Conservation (phyloP, 2,113 vertebrate species). For the Geococcyx californianus region DNA sequence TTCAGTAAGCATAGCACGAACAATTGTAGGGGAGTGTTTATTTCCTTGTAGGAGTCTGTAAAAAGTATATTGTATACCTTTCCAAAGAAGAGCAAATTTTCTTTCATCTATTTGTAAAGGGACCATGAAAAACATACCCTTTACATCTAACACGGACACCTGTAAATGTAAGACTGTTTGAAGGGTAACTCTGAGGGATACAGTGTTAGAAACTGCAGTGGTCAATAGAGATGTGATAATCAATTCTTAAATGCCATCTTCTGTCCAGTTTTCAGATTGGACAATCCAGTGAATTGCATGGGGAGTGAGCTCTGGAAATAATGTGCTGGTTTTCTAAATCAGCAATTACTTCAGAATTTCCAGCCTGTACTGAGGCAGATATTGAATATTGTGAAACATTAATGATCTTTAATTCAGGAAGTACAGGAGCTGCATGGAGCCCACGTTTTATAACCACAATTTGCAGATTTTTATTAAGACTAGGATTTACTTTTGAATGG, state of each 20-base stretch:
- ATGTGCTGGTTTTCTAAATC: neutral
- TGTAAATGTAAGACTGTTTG: neutral
- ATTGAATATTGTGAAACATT: neutral
- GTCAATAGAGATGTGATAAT: neutral
- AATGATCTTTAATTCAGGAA: neutral
- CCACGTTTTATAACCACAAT: neutral
- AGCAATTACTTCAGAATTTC: neutral
- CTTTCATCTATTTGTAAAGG: too few species aligned
- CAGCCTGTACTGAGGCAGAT: neutral
- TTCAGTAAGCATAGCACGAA: too few species aligned
- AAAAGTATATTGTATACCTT: too few species aligned
- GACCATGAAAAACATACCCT: neutral
- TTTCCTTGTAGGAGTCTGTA: too few species aligned
- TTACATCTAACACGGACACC: neutral
- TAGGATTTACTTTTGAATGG: neutral
- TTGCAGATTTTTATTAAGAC: neutral
- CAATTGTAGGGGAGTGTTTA: too few species aligned
- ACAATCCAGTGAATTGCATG: neutral
- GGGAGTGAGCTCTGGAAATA: neutral
- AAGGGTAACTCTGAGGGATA: neutral
- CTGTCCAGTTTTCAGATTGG: neutral
- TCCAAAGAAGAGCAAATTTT: too few species aligned
- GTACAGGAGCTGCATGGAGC: neutral
- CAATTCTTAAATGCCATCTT: neutral
- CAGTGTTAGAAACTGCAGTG: neutral